Base-by-base conservation (phyloP, 2,113 vertebrate genomes). In the Solea solea region DNA sequence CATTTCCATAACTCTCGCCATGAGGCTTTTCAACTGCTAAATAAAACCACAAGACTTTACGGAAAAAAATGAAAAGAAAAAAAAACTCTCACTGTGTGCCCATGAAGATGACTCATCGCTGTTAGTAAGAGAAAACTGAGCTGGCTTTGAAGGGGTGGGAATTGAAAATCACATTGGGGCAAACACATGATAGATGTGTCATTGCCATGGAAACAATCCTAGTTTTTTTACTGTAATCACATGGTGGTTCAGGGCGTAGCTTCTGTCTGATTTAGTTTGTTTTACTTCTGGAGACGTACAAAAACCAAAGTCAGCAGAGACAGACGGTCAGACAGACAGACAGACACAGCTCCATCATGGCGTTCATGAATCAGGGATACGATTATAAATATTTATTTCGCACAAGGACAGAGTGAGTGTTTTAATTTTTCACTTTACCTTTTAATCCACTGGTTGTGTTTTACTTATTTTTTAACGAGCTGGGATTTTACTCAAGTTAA, bases 281-380 rank as follows among this genome's bases (percentile, higher is more conserved):
- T 7, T 34, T 34, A 11, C 7, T 56, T 40, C n/a, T 50, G 16
- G 42, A 50, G 14, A 1, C 28, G 28, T 58, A 21, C 21, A 21
- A 21, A 21, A 21, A 21, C 21, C 21, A 21, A 21, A 21, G 3
- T 34, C 34, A 34, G 34, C 34, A 34, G 34, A 34, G 34, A 34
- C 34, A 34, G 34, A 34, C 34, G 5, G 34, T 4, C 34, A 34
- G 34, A 34, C 34, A 34, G 34, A 34, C 28, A 34, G 28, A 34
- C 28, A 15, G 14, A 7, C 13, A 14, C 46, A 59, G 63, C 25
- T 25, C 28, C 39, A 57, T 48, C 75, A 94, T 94, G 93, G 91
- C 92, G 0, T 94, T 94, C 69, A 40, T 94, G 74, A 81, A 91
- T 52, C 76, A 90, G 42, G 91, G 90, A 81, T 90, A 93, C 1